Base-by-base conservation (phyloP, 2,888 invertebrate species). In the Galeopsomyia nigrocyanea region DNA sequence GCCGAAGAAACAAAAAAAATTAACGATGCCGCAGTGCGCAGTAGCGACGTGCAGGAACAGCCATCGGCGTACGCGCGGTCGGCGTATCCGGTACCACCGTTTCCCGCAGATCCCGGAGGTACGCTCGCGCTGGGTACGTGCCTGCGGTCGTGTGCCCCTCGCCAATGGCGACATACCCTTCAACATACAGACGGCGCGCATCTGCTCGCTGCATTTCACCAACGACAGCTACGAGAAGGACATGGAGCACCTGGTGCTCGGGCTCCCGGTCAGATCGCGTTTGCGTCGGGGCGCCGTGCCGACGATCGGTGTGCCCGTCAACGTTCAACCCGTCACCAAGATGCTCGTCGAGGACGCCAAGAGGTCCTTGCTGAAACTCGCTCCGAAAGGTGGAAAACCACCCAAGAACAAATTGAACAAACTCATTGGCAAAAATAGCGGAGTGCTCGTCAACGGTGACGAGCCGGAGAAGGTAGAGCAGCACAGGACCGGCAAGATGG, bases 11-110 rank as follows among this genome's bases (percentile, higher is more conserved):
- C 75, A 82, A 82, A n/a, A n/a, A n/a, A 9, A 39, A 39, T 39
- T 39, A 10, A 39, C 10, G 79, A 90, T 90, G 90, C 89, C 90
- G 81, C 90, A 90, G 87, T 90, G 90, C 84, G 89, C 90, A 75
- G 88, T 90, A 68, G 86, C 87, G 77, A 88, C 88, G 78, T 90
- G 90, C 83, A 88, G 88, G 79, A 90, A 89, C 80, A 89, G 89
- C 80, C 89, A 90, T 82, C 87, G 90, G 70, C 88, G 88, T 78
- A 89, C 89, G 63, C 88, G 88, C 76, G 89, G 89, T 66, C 87
- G 88, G 72, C 86, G 89, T 71, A 88, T 90, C 75, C 88, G 89
- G 69, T 90, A 90, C 84, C 90, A 90, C 82, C 88, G 90, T 76
- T 90, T 90, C 82, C 90, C 90, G 47, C 88, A 89, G 76, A 89